These are phyloP conservation scores for Heliconius cydno DNA, from an alignment of 2,888 invertebrate genomes.

Conservation along the genomic window DNA sequence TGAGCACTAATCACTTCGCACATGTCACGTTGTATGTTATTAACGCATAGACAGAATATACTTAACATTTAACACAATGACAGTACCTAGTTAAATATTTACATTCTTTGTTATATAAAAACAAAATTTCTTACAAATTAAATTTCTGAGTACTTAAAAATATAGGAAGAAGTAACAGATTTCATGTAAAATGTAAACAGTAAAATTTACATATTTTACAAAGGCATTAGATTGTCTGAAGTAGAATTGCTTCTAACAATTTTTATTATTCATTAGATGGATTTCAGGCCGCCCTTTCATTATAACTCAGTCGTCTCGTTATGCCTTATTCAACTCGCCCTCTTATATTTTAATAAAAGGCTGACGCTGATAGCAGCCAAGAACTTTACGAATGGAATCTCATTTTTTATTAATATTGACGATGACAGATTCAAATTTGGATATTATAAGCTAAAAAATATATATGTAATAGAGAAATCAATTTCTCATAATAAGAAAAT, in stretches of 20 bases:
- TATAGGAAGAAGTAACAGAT: not conserved
- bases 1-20: too few relatives aligned
- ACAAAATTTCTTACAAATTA: not conserved
- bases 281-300: slow-evolving; percentile 69
- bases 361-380: slow-evolving; percentile 48
- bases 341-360: slow-evolving; percentile 71
- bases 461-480: too few relatives aligned
- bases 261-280: slow-evolving; percentile 76
- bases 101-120: too few relatives aligned
- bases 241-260: slow-evolving; percentile 58
- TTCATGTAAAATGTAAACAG: slow-evolving; percentile 23
- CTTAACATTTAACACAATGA: not conserved
- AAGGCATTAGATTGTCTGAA: slow-evolving; percentile 57
- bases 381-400: slow-evolving; percentile 36
- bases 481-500: not conserved
- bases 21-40: too few relatives aligned
- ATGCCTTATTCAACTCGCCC: slow-evolving; percentile 69
- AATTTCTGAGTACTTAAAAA: not conserved
- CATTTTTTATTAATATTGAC: slow-evolving; percentile 31
- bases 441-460: not conserved
- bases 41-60: too few relatives aligned
- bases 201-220: slow-evolving; percentile 35
- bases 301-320: slow-evolving; percentile 56
- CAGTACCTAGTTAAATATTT: too few relatives aligned
- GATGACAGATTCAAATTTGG: slow-evolving; percentile 6